These are phyloP conservation scores for Dolichomitus sp. DNA, from an alignment of 2,888 invertebrate species.

Conservation along the genomic window DNA sequence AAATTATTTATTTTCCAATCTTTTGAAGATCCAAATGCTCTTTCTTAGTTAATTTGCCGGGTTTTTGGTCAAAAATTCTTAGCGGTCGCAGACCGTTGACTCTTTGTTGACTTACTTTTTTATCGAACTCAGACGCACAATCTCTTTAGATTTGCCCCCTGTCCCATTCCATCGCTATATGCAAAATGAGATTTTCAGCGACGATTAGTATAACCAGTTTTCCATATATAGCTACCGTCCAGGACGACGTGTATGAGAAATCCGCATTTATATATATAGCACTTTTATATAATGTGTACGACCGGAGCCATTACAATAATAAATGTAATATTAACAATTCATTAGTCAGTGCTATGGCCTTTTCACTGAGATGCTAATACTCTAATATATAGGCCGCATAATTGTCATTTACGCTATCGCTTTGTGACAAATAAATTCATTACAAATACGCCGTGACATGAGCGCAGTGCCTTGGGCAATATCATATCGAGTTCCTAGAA, in stretches of 20 bases:
- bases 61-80: neutral
- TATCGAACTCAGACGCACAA: conserved; percentile 7
- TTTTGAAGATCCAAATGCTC: neutral
- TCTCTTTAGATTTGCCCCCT: conserved; percentile 1
- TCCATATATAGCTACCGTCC: conserved; percentile 39
- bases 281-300: neutral
- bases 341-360: conserved; percentile 61
- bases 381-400: conserved; percentile 35
- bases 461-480: neutral
- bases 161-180: conserved; percentile 19
- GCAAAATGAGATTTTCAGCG: conserved; percentile 64
- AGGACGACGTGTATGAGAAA: conserved; percentile 26
- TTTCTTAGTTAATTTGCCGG: neutral
- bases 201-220: conserved; percentile 71
- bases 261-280: conserved; percentile 17
- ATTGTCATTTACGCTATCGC: conserved; percentile 68
- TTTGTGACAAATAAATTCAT: conserved; percentile 63
- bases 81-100: neutral
- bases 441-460: conserved; percentile 17
- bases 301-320: conserved; percentile 62
- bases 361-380: conserved; percentile 58
- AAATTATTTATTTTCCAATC: neutral
- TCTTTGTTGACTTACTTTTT: neutral
- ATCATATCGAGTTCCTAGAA: neutral
- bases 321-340: conserved; percentile 64